Evolutionary conservation across 2,797 vertebrate species (phyloP).

Genomic region (Podargus strigoides): DNA sequence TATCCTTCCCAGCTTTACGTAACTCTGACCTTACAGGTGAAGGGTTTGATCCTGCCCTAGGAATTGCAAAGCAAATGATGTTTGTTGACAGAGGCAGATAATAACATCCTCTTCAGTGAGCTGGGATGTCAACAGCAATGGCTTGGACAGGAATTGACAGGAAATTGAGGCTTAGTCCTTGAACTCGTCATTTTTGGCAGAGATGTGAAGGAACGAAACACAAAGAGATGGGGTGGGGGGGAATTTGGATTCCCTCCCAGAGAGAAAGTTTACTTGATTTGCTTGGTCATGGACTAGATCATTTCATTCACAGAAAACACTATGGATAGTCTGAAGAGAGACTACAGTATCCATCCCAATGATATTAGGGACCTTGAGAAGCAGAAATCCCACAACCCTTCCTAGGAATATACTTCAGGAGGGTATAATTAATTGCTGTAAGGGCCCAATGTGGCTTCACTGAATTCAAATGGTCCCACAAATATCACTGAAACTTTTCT

Average conservation of each 20-base stretch:
- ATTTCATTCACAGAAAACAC: conserved; percentile 20
- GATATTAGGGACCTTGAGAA: background rate
- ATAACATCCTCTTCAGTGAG: conserved; percentile 3
- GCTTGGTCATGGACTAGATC: background rate
- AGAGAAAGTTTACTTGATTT: conserved; percentile 8
- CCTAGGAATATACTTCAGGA: background rate
- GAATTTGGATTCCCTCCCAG: conserved; percentile 15
- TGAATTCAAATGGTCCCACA: background rate
- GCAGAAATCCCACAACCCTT: background rate
- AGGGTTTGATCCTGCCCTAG: conserved; percentile 17
- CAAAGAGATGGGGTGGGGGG: background rate
- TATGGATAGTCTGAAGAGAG: background rate
- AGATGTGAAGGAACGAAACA: background rate
- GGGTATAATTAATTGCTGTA: background rate
- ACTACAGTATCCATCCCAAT: background rate
- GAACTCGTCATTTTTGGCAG: conserved; percentile 7
- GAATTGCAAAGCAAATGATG: background rate
- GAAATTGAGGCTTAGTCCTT: conserved; percentile 2
- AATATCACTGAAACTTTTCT: background rate
- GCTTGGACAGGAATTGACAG: background rate
- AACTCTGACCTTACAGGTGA: conserved; percentile 30
- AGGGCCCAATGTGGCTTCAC: background rate
- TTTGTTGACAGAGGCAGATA: conserved; percentile 38
- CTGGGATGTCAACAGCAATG: background rate
- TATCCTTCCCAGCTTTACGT: background rate